Evolutionary conservation across 92 coral and sea anemone genomes (phyloP).

Genomic region (Zoanthus solanderi): DNA sequence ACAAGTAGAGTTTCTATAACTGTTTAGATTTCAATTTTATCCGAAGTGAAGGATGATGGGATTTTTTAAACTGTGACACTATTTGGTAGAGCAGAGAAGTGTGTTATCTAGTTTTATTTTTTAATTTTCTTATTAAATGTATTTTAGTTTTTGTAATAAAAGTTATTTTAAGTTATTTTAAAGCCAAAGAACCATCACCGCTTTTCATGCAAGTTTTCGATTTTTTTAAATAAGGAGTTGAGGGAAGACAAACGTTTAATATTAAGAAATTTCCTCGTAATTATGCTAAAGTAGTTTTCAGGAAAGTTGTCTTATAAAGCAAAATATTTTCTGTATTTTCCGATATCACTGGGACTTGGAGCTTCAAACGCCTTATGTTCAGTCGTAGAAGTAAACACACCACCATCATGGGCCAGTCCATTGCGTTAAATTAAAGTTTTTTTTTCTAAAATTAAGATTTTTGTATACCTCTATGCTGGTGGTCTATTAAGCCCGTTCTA

Average conservation of each 20-base stretch:
- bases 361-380: neutral
- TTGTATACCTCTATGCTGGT: constrained; percentile 2
- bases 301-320: neutral
- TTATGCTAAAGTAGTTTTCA: neutral
- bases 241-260: neutral
- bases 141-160: neutral
- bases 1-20: neutral
- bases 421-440: neutral
- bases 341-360: neutral
- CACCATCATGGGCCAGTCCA: neutral
- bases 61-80: neutral
- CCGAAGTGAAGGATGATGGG: no score
- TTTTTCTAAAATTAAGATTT: neutral
- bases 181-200: neutral
- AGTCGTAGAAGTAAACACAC: neutral
- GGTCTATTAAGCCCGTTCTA: neutral
- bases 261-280: neutral
- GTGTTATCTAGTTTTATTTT: neutral
- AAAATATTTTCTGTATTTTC: neutral
- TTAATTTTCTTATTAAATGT: constrained; percentile 1
- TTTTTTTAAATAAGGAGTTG: neutral
- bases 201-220: constrained; percentile 3
- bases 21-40: neutral
- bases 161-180: constrained; percentile 8
- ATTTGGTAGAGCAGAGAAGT: neutral